phyloP scores from a whole-genome alignment of 1,140 invertebrate genomes.

The Solen grandis region DNA sequence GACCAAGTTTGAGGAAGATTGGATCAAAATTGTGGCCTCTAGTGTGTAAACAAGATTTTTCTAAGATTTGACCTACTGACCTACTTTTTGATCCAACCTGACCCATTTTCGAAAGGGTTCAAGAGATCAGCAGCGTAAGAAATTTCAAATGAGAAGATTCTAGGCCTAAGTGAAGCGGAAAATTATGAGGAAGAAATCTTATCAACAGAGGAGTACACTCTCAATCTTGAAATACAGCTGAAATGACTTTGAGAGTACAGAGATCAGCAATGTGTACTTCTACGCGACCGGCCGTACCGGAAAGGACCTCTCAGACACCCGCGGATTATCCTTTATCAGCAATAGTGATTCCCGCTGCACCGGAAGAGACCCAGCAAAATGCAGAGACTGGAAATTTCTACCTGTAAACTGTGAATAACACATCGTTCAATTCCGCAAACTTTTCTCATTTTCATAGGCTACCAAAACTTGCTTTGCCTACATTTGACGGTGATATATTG shows the following conservation, averaged over 20 bases:
- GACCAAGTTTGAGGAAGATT: too few species aligned
- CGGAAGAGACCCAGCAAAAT: not conserved
- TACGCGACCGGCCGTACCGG: not conserved
- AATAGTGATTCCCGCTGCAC: not conserved
- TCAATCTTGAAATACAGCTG: not conserved
- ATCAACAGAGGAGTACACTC: not conserved
- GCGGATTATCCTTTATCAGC: not conserved
- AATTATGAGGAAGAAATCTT: not conserved
- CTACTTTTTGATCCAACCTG: too few species aligned
- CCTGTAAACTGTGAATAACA: not conserved
- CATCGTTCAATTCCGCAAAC: not conserved
- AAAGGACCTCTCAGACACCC: not conserved
- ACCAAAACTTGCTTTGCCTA: constrained; percentile 39
- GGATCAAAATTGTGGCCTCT: too few species aligned
- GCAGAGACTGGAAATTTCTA: not conserved
- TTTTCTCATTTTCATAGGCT: constrained; percentile 1
- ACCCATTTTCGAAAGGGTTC: too few species aligned
- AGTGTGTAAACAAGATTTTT: too few species aligned
- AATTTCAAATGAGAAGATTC: not conserved
- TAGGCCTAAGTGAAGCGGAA: not conserved
- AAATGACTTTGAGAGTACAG: not conserved
- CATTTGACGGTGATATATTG: constrained; percentile 49
- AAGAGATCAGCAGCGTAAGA: not conserved
- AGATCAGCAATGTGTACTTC: not conserved
- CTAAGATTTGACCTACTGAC: too few species aligned